A percentile compares a stretch with the other conserved stretches of the same genome.
Evolutionary conservation across 2,888 invertebrate species (phyloP).

Genomic region (Poecilus cupreus): DNA sequence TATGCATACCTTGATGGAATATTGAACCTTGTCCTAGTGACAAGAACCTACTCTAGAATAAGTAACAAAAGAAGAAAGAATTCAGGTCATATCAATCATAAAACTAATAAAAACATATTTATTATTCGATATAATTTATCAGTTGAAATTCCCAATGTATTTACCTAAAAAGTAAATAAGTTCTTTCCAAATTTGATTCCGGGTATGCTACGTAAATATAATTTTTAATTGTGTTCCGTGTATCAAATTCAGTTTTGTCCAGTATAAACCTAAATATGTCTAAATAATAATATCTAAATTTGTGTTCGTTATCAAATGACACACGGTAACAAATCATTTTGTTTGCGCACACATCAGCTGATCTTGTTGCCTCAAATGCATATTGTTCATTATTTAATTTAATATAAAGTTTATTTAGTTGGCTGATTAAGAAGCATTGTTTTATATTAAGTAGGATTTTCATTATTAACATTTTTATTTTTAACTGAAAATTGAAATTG

Average conservation of each 20-base stretch:
- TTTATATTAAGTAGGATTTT: background rate
- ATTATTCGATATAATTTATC: background rate
- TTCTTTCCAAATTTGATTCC: background rate
- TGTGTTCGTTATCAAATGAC: background rate
- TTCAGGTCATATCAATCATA: background rate
- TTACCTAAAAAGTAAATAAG: background rate
- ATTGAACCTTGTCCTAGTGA: background rate
- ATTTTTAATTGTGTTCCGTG: background rate
- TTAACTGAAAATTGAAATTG: background rate
- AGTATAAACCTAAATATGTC: background rate
- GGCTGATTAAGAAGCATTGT: slow-evolving; percentile 18
- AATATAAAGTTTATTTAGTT: slow-evolving; percentile 1
- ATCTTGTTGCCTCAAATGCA: background rate
- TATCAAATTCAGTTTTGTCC: background rate
- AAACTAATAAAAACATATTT: slow-evolving; percentile 1
- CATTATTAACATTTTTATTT: background rate
- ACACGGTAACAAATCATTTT: slow-evolving; percentile 19
- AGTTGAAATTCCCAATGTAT: background rate
- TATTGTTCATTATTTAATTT: background rate
- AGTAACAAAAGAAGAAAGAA: background rate
- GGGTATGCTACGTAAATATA: background rate
- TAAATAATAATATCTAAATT: background rate
- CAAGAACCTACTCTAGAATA: background rate
- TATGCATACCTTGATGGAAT: too few species aligned
- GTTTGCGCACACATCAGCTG: slow-evolving; percentile 11